A percentile compares a stretch with the other conserved stretches of the same genome.
These are phyloP conservation scores for Drosophila rubida DNA, from an alignment of 2,888 invertebrate species.

Conservation along the genomic window DNA sequence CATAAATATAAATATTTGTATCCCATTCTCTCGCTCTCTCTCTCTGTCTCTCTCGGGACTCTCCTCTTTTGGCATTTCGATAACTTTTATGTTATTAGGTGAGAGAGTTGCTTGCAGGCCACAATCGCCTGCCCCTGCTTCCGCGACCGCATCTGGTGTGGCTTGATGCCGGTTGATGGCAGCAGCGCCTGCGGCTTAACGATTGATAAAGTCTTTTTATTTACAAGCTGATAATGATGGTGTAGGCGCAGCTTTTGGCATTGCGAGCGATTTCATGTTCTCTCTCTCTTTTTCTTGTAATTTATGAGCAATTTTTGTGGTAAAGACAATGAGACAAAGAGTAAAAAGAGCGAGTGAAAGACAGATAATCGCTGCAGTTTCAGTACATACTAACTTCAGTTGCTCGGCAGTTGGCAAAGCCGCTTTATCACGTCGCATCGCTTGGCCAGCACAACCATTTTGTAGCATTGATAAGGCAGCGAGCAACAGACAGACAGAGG, in stretches of 20 bases:
- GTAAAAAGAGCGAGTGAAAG: neutral
- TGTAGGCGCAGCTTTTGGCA: constrained; percentile 72
- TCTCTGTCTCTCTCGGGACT: neutral
- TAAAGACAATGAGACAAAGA: neutral
- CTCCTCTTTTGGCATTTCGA: constrained; percentile 55
- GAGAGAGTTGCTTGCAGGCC: constrained; percentile 78
- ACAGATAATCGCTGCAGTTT: neutral
- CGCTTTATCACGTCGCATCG: constrained; percentile 5
- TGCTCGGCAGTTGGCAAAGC: neutral
- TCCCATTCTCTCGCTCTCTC: constrained; percentile 1
- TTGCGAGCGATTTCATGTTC: constrained; percentile 46
- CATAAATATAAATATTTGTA: constrained; percentile 84
- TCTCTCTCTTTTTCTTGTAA: constrained; percentile 38
- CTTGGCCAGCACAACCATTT: constrained; percentile 7
- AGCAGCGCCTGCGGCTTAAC: constrained; percentile 62
- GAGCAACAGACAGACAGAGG: constrained; percentile 4
- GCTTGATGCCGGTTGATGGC: constrained; percentile 24
- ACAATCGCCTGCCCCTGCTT: constrained; percentile 33
- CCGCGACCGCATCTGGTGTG: neutral
- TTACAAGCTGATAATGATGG: constrained; percentile 81
- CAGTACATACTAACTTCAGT: neutral
- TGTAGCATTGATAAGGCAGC: constrained; percentile 12
- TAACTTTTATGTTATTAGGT: constrained; percentile 82
- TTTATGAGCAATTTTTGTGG: constrained; percentile 70
- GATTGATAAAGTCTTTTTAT: constrained; percentile 80